Conservation (phyloP, 1,140 invertebrate species). For the Drosophila parabipectinata region DNA sequence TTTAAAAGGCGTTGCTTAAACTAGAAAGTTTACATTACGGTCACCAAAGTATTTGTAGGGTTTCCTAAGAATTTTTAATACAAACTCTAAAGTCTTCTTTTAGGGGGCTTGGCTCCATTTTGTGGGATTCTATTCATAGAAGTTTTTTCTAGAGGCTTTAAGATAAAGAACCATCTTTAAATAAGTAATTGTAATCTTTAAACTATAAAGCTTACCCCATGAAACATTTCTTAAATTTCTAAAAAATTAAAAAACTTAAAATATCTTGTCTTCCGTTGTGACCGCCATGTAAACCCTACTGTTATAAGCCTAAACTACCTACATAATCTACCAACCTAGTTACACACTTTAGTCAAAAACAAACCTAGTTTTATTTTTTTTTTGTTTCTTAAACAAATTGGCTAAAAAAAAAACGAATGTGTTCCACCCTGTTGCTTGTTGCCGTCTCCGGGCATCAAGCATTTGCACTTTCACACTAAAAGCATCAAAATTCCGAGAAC, state of each 20-base stretch:
- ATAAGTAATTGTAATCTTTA: too few species aligned
- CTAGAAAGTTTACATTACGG: constrained; percentile 4
- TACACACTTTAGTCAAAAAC: constrained; percentile 1
- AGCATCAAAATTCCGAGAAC: constrained; percentile 45
- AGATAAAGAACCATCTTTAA: too few species aligned
- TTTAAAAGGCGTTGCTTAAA: not conserved
- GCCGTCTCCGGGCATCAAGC: constrained; percentile 18
- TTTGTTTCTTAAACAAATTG: constrained; percentile 36
- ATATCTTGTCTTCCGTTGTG: too few species aligned
- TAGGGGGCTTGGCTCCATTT: too few species aligned
- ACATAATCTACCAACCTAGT: not conserved
- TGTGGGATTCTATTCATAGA: too few species aligned
- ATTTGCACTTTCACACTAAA: constrained; percentile 37
- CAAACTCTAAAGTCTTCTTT: too few species aligned
- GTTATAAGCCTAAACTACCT: not conserved
- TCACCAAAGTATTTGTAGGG: not conserved
- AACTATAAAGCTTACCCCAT: too few species aligned
- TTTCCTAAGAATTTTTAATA: not conserved
- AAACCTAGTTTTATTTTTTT: constrained; percentile 22
- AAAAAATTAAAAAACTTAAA: too few species aligned
- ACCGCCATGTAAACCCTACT: constrained; percentile 3
- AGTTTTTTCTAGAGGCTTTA: too few species aligned
- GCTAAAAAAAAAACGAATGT: constrained; percentile 34
- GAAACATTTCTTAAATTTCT: too few species aligned
- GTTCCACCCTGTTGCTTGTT: constrained; percentile 13